Conservation (phyloP, 2,797 vertebrate genomes). For the Alosa sapidissima region DNA sequence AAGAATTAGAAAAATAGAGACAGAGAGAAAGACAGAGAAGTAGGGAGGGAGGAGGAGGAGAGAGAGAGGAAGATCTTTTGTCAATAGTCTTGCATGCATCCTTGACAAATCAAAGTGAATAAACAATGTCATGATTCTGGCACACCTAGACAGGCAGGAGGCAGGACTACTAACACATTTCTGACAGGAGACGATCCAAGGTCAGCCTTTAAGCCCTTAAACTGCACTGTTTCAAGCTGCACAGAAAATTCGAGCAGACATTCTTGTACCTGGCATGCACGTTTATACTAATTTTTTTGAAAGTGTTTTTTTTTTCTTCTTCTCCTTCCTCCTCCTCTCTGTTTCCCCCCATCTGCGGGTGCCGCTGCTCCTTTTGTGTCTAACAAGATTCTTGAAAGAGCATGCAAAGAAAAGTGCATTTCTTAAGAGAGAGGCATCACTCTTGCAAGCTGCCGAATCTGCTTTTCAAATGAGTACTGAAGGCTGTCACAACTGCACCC, state of each 20-base stretch:
- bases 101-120: slow-evolving; percentile 84
- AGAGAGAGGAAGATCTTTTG: slow-evolving; percentile 69
- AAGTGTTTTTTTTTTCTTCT: slow-evolving; percentile 57
- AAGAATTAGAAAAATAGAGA: slow-evolving; percentile 51
- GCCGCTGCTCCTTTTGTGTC: slow-evolving; percentile 75
- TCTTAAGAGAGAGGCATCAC: slow-evolving; percentile 72
- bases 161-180: slow-evolving; percentile 71
- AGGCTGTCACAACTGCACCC: slow-evolving; percentile 66
- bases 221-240: slow-evolving; percentile 66
- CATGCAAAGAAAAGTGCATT: slow-evolving; percentile 73
- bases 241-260: slow-evolving; percentile 69
- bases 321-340: slow-evolving; percentile 45
- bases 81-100: slow-evolving; percentile 78
- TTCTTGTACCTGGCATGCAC: slow-evolving; percentile 69
- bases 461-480: slow-evolving; percentile 74
- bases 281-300: slow-evolving; percentile 64
- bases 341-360: slow-evolving; percentile 59
- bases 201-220: slow-evolving; percentile 79
- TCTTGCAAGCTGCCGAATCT: slow-evolving; percentile 66
- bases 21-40: neutral
- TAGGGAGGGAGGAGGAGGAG: slow-evolving; percentile 43
- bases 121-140: slow-evolving; percentile 79
- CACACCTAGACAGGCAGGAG: slow-evolving; percentile 72
- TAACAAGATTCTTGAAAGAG: slow-evolving; percentile 82
- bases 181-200: slow-evolving; percentile 78